Evolutionary conservation across 2,888 invertebrate genomes (phyloP), one percentile per base, ranked within the genome.

Genomic region (Mythimna impura): DNA sequence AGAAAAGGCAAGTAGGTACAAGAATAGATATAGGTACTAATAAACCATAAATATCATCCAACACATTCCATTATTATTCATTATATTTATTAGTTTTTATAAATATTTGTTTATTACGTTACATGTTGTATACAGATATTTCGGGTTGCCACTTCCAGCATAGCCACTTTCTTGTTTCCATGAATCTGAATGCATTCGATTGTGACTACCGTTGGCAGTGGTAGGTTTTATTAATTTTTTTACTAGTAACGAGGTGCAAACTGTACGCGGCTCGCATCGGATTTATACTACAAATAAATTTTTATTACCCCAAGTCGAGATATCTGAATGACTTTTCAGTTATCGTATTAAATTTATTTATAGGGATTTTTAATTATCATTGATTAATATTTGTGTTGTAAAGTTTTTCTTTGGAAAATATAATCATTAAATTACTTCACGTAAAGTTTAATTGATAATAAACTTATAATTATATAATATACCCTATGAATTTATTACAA

Each of bases 211-310:
- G 67, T 71, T 47, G 62, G 54, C 62, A 58, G 25, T 34, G 69
- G 83, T 63, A 82, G 82, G 81, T 90, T 92, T 90, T 90, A 90
- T 90, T 89, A 91, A 87, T 92, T 90, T 91, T 91, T 88, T 85
- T 87, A 88, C 88, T 88, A 80, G 85, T 90, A 90, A 91, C 91
- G 87, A 91, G 87, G 78, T 84, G 83, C 80, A 74, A 83, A 82
- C 78, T 78, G 72, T 66, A 78, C 65, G 61, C 25, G 34, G 14
- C 36, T 50, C 36, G 47, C 22, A 30, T 40, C n/a, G 52, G 17
- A 72, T 64, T 57, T 63, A 62, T 52, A 40, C 34, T 34, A 40
- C 61, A 10, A 47, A 63, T 61, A 8, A 25, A 5, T 71, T 68
- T 72, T 72, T 68, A 60, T 71, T 52, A 12, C 12, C 10, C 50